Base-by-base conservation (phyloP, 2,113 vertebrate genomes). In the Caranx melampygus region DNA sequence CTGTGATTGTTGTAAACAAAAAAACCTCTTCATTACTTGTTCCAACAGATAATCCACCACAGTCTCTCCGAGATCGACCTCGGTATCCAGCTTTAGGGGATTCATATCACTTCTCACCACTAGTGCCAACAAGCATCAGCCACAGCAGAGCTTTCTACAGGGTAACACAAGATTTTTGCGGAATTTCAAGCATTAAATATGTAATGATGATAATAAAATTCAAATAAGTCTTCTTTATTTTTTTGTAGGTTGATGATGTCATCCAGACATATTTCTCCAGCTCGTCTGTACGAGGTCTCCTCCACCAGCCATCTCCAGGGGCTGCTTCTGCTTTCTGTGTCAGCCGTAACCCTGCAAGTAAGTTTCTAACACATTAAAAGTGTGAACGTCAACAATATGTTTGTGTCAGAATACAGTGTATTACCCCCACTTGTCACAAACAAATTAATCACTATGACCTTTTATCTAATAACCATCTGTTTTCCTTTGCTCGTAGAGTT, bases 301-400 rank as follows among this genome's bases (percentile, higher is more conserved):
- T 95, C 14, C 86, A 80, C 75, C 95, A 94, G 81, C 93, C 94
- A 0, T 93, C 93, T 40, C 77, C 94, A 6, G 93, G 92, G 16
- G 21, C 70, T 6, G 62, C 59, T 0, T 76, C 90, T 16, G 47
- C 77, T 0, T 78, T 83, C 66, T 95, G 95, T 54, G 3, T 92
- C n/a, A 84, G 88, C 71, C 85, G 79, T 47, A 95, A 95, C 88
- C 94, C 94, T 82, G 92, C 94, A 66, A 94, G 95, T 95, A 83
- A 78, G 91, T 65, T 69, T 11, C 54, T 6, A 8, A 21, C 55
- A 31, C 42, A 70, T 59, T 9, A 12, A 60, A 51, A 60, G 14
- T 52, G 51, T 51, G 18, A 45, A 45, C 2, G 44, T 49, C 3
- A 47, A 35, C 18, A 63, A 40, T 57, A 5, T 26, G 49, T 40